A percentile compares a stretch with the other conserved stretches of the same genome.
Conservation (phyloP, 2,888 invertebrate species). For the Schrankia costaestrigalis region DNA sequence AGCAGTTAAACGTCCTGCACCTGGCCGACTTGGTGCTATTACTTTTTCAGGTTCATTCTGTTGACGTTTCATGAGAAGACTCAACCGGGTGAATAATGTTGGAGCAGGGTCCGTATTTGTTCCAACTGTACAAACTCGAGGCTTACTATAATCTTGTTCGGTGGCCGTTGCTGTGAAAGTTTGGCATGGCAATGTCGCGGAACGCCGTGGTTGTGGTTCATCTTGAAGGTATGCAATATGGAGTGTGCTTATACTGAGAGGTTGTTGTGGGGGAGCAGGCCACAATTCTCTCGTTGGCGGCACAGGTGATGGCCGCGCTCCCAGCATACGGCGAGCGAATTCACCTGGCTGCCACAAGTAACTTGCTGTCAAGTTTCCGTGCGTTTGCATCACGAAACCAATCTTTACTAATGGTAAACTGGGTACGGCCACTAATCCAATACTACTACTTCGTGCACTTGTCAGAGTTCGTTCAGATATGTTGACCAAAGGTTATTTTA, state of each 20-base stretch:
- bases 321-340: conserved; percentile 69
- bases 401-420: conserved; percentile 56
- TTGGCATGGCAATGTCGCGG: conserved; percentile 59
- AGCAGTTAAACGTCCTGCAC: conserved; percentile 54
- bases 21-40: conserved; percentile 32
- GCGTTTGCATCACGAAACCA: conserved; percentile 68
- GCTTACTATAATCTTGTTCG: conserved; percentile 42
- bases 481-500: conserved; percentile 49
- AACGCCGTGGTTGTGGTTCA: conserved; percentile 53
- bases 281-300: conserved; percentile 71
- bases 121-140: conserved; percentile 62
- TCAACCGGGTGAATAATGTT: conserved; percentile 49
- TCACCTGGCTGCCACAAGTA: conserved; percentile 76
- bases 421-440: conserved; percentile 64
- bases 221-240: conserved; percentile 70
- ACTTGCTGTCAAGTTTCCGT: conserved; percentile 71
- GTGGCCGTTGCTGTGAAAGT: conserved; percentile 42
- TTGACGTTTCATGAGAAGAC: conserved; percentile 46
- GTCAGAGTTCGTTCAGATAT: conserved; percentile 61
- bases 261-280: conserved; percentile 61
- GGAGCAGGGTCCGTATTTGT: conserved; percentile 70
- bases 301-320: conserved; percentile 69
- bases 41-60: conserved; percentile 39
- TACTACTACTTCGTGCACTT: conserved; percentile 70
- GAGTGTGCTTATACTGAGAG: conserved; percentile 69